Base-by-base conservation (phyloP, 2,797 vertebrate genomes). In the Gouania willdenowi region DNA sequence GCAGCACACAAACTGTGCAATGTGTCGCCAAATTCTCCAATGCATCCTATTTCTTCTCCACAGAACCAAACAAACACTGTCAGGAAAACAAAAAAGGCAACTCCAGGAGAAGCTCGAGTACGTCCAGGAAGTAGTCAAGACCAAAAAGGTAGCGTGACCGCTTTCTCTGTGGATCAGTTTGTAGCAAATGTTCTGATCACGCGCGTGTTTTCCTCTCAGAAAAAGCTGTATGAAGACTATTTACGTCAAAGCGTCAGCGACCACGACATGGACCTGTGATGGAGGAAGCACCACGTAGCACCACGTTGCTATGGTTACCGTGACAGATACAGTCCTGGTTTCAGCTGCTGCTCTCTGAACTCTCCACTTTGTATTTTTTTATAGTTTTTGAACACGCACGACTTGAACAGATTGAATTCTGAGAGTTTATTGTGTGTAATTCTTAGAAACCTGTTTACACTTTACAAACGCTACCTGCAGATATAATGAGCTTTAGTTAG, bases 191-290 rank as follows among this genome's bases (percentile, higher is more conserved):
- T 27, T 14, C 2, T 9, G 12, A 0, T 1, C 2, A 4, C 12
- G 2, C 66, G 3, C 30, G 2, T 33, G 23, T 8, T 36, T 44
- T 49, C 10, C 26, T 72, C 1, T 1, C 57, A 93, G 91, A 91
- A 87, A 71, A 87, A 79, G 30, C 79, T 93, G 4, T 92, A 92
- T 48, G 89, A 91, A 45, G 90, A 93, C 13, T 93, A 93, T 31
- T 83, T 93, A 11, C 88, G 86, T 8, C 90, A 92, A 71, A 92
- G 91, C 35, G 87, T 92, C 32, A 87, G 87, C 1, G 90, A 92
- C 21, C 89, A 92, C 0, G 90, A 92, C 63, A 88, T 92, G 86
- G 64, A 74, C 64, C 70, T 67, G 66, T 84, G 60, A 30, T 26
- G 11, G 11, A 2, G 24, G 0, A 1, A 5, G 7, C 9, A 12